Base-by-base conservation (phyloP, 2,888 invertebrate genomes). In the Lasioglossum oenotherae region DNA sequence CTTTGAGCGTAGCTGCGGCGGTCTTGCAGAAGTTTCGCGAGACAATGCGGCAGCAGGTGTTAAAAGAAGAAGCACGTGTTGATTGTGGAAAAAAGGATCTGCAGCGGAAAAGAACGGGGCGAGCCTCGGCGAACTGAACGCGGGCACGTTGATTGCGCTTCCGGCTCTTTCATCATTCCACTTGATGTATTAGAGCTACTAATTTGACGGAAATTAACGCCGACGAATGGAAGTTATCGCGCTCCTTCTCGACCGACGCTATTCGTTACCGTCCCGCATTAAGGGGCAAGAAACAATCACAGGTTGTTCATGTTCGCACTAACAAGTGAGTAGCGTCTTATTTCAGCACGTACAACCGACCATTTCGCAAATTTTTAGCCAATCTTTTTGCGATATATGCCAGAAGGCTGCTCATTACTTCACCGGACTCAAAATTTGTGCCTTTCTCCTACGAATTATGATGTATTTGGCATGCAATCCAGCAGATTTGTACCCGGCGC, bases 141-240 rank as follows among this genome's bases (percentile, higher is more conserved):
- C 74, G 82, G 75, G 78, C 46, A 73, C 86, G 81, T 72, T 82
- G 75, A 78, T 78, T 83, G 64, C 72, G 75, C 74, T 69, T 85
- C 80, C 67, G 73, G 41, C 82, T 80, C 78, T 76, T 88, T 83
- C 80, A 86, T 88, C 85, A 88, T 88, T 75, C 27, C 71, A 67
- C 79, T 76, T 76, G 88, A 88, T 71, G 82, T 78, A 85, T 87
- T 74, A 82, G 78, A 72, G 78, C 67, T 84, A 73, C 82, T 85
- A 87, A 88, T 88, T 88, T 78, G 78, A 85, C 83, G 80, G 83
- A 86, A 88, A 84, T 88, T 88, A 86, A 79, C 80, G 71, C 41
- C 80, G 69, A 73, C 69, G 71, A 78, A 75, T 78, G 80, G 67
- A 82, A 78, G 78, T 82, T 78, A 67, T 74, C 53, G 64, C 64